Evolutionary conservation across 2,888 invertebrate species (phyloP).

Genomic region (Platynereis dumerilii): DNA sequence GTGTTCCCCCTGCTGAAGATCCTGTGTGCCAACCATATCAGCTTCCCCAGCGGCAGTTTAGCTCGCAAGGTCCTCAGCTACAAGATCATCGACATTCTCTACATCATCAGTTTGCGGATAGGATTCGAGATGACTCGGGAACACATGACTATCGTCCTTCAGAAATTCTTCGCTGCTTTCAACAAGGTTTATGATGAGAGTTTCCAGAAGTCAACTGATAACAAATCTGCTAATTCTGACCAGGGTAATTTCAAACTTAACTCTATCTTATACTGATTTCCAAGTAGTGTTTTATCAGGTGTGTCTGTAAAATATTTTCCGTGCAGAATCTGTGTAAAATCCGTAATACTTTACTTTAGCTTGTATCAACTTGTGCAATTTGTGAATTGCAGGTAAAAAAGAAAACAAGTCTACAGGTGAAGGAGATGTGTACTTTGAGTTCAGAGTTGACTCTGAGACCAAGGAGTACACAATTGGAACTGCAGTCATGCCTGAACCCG

Average conservation of each 20-base stretch:
- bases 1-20: slow-evolving; percentile 83
- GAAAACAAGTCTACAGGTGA: too few relatives aligned
- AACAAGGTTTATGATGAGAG: slow-evolving; percentile 39
- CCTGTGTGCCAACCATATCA: slow-evolving; percentile 78
- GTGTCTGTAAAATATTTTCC: too few relatives aligned
- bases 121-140: slow-evolving; percentile 66
- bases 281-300: too few relatives aligned
- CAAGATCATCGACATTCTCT: slow-evolving; percentile 82
- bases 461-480: slow-evolving; percentile 58
- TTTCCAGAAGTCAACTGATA: neutral
- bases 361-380: too few relatives aligned
- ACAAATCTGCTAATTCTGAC: too few relatives aligned
- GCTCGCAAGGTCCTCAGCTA: slow-evolving; percentile 80
- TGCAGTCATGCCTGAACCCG: slow-evolving; percentile 38
- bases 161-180: slow-evolving; percentile 60
- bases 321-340: too few relatives aligned
- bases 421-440: slow-evolving; percentile 36
- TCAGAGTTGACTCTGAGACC: slow-evolving; percentile 52
- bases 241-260: too few relatives aligned
- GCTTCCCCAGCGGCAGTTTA: slow-evolving; percentile 81
- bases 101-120: slow-evolving; percentile 69
- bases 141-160: slow-evolving; percentile 56
- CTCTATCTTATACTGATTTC: too few relatives aligned
- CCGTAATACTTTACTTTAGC: too few relatives aligned
- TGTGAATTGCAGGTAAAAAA: too few relatives aligned